Evolutionary conservation across 2,113 vertebrate genomes (phyloP).

Genomic region (Oncorhynchus mykiss): DNA sequence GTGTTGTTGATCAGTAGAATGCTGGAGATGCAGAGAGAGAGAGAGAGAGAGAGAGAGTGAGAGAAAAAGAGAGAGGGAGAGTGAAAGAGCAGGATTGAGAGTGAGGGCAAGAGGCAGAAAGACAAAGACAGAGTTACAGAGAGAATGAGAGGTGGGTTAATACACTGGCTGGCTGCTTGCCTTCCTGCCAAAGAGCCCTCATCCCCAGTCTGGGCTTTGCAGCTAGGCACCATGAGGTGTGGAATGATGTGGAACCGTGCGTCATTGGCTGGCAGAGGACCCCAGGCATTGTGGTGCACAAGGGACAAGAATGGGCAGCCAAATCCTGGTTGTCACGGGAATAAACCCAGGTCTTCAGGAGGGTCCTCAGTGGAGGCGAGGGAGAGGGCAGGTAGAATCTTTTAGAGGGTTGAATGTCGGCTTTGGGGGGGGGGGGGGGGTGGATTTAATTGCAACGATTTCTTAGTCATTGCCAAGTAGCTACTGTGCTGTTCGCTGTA

Average conservation of each 20-base stretch:
- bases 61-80: background rate
- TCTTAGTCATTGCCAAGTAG: conserved; percentile 11
- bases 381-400: conserved; percentile 8
- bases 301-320: conserved; percentile 27
- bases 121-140: background rate
- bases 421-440: no score
- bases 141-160: conserved; percentile 23
- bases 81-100: background rate
- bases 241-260: conserved; percentile 50
- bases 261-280: conserved; percentile 43
- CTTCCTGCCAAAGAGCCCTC: conserved; percentile 53
- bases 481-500: background rate
- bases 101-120: background rate
- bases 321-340: conserved; percentile 39
- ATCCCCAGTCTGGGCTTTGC: conserved; percentile 34
- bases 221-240: conserved; percentile 47
- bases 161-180: conserved; percentile 44
- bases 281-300: conserved; percentile 27
- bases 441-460: no score
- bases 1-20: conserved; percentile 22
- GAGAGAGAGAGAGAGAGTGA: background rate
- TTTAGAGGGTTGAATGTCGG: conserved; percentile 4
- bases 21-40: background rate
- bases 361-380: conserved; percentile 17
- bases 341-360: conserved; percentile 27